These are phyloP conservation scores for Acanthoscelides obtectus DNA, from an alignment of 2,888 invertebrate species.

Conservation along the genomic window DNA sequence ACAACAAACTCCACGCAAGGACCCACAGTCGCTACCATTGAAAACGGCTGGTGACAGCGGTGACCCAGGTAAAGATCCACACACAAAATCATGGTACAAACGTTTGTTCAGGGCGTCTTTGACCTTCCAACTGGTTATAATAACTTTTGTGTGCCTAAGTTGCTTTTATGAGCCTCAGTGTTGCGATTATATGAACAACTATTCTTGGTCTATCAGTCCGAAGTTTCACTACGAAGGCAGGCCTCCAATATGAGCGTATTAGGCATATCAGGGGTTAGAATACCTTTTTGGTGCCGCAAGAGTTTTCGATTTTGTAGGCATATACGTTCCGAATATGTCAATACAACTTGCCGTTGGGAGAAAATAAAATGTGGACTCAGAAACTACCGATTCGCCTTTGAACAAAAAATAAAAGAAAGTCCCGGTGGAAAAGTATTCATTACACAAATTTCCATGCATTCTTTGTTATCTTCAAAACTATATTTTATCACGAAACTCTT, in stretches of 20 bases:
- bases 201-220: conserved; percentile 71
- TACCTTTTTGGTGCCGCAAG: not conserved
- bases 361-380: not conserved
- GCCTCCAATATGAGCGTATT: conserved; percentile 62
- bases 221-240: conserved; percentile 78
- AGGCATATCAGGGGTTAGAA: not conserved
- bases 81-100: conserved; percentile 61
- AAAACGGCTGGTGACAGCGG: conserved; percentile 47
- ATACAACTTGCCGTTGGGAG: not conserved
- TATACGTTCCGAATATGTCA: not conserved
- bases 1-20: conserved; percentile 24
- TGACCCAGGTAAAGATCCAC: conserved; percentile 51
- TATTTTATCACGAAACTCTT: no score
- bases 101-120: conserved; percentile 67
- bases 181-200: conserved; percentile 73
- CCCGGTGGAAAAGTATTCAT: not conserved
- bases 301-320: not conserved
- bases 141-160: conserved; percentile 67
- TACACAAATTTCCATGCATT: not conserved
- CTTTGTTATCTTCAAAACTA: no score
- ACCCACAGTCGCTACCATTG: conserved; percentile 16
- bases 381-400: not conserved
- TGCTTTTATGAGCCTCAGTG: conserved; percentile 73
- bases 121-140: conserved; percentile 70
- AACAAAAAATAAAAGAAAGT: not conserved